phyloP scores from a whole-genome alignment of 2,888 invertebrate species.

The Keiferia lycopersicella region DNA sequence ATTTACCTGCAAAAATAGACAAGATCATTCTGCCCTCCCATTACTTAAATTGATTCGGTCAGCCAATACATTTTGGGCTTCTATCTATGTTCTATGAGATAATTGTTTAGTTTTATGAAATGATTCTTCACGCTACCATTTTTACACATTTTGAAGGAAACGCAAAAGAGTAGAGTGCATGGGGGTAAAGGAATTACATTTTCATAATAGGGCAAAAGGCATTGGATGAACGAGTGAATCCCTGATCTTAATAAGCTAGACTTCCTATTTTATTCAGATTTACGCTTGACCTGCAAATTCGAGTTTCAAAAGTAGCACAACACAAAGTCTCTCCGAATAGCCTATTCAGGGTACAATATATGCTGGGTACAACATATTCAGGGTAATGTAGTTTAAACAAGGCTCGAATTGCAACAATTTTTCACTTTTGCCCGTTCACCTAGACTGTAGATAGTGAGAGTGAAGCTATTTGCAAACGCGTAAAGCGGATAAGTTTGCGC shows the following conservation, averaged over 20 bases:
- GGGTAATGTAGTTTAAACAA: conserved; percentile 27
- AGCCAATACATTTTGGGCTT: background rate
- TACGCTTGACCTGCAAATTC: background rate
- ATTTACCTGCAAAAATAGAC: too few species aligned
- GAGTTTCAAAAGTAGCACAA: background rate
- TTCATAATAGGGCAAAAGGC: too few species aligned
- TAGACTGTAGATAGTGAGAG: conserved; percentile 24
- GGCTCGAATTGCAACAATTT: conserved; percentile 7
- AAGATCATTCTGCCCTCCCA: too few species aligned
- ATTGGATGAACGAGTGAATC: too few species aligned
- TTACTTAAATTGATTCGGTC: background rate
- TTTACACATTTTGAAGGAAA: too few species aligned
- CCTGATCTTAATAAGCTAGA: too few species aligned
- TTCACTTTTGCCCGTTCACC: conserved; percentile 7
- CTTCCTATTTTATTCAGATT: too few species aligned
- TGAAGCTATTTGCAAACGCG: conserved; percentile 21
- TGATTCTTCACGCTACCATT: too few species aligned
- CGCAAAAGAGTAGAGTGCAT: too few species aligned
- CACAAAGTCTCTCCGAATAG: background rate
- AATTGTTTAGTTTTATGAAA: too few species aligned
- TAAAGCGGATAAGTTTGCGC: background rate
- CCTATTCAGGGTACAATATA: conserved; percentile 12
- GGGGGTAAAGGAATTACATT: too few species aligned
- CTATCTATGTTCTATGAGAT: too few species aligned
- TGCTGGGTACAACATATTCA: background rate